A percentile compares a stretch with the other conserved stretches of the same genome.
Evolutionary conservation across 2,113 vertebrate species (phyloP).

Genomic region (Clarias batrachus): DNA sequence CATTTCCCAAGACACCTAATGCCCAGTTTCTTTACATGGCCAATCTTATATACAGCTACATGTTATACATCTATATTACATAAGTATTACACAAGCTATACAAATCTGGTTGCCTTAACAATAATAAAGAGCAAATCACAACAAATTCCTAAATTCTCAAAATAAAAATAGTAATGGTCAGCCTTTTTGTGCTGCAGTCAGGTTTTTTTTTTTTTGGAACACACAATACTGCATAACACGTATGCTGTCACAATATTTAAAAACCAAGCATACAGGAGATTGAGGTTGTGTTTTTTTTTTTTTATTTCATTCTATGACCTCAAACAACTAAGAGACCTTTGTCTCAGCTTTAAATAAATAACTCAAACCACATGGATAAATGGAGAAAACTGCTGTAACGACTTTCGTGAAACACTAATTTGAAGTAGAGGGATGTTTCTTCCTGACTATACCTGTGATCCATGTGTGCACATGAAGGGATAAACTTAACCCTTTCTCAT

Average conservation of each 20-base stretch:
- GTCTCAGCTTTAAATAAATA: conserved; percentile 27
- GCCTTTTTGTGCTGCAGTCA: no score
- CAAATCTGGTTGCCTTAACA: no score
- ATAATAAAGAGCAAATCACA: no score
- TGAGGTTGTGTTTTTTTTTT: neutral
- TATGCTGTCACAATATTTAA: neutral
- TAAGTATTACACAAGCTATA: no score
- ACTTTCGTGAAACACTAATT: neutral
- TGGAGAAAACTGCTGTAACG: neutral
- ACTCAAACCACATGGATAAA: conserved; percentile 8
- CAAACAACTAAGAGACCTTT: conserved; percentile 14
- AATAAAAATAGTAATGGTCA: no score
- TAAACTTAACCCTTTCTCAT: conserved; percentile 1
- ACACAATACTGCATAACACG: no score
- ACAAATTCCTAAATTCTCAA: no score
- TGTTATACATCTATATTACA: no score
- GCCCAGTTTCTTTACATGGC: no score
- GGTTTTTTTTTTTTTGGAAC: no score
- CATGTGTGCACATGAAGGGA: conserved; percentile 27
- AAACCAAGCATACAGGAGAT: neutral
- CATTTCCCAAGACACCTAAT: no score
- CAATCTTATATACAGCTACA: no score
- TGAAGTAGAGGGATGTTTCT: neutral
- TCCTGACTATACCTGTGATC: neutral
- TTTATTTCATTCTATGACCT: conserved; percentile 7